Base-by-base conservation (phyloP, 2,113 vertebrate genomes). In the Nothobranchius furzeri region DNA sequence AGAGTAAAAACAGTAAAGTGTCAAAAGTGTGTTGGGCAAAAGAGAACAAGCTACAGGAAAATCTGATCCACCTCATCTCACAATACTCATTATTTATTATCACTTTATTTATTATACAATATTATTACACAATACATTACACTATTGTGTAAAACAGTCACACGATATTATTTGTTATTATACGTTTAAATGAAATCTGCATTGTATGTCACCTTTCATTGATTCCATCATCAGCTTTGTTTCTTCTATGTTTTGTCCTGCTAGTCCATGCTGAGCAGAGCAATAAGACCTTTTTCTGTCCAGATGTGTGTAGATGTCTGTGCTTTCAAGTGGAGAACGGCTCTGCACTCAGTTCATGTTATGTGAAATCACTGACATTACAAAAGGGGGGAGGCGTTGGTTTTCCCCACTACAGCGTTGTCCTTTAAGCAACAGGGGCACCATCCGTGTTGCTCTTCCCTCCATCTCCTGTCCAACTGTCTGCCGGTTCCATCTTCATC, bases 281-380 rank as follows among this genome's bases (percentile, higher is more conserved):
- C 40, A 73, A 13, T 71, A 42, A 61, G 64, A 36, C 36, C 7
- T 3, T 4, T 25, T 17, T 37, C 36, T 48, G 67, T 61, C 42
- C 72, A 56, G 48, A 42, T 63, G 52, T 61, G 68, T n/a, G 42
- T 49, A 17, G 56, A n/a, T 20, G 77, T 75, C 46, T 74, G 70
- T 72, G 79, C 30, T 76, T 64, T 75, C 56, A 51, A 75, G 69
- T 48, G 62, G 17, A 78, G 64, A 56, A 7, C 47, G 59, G 58
- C 65, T 47, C 76, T 72, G 63, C 61, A 58, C 54, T 76, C 75
- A 84, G 13, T 68, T 77, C 83, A 88, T 85, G 81, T 73, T 79
- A 79, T 83, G 86, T 85, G 83, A 86, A 86, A 82, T 86, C 68
- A 83, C 73, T 76, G 79, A 74, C 71, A 76, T 76, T 84, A 73